Evolutionary conservation across 2,888 invertebrate species (phyloP), one percentile per base, ranked within the genome.

Genomic region (Agrotis clavis): DNA sequence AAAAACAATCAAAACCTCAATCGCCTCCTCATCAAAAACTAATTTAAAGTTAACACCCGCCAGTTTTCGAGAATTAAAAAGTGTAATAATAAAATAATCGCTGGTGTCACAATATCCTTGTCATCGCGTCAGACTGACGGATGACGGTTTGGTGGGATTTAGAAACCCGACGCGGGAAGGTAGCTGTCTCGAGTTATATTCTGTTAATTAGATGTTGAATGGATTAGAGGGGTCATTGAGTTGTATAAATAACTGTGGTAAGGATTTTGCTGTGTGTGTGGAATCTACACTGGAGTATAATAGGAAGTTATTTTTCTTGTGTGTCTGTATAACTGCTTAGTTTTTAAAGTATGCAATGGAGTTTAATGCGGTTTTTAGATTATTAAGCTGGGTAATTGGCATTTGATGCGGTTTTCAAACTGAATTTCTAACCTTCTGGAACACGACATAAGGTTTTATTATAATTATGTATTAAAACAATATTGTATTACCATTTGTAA

Each of bases 61-160:
- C 86, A n/a, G 51, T 64, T 81, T 87, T 73, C 81, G 3, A 79
- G 45, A 71, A 77, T 90, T 89, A 74, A 21, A 81, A 87, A 88
- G 81, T 62, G 51, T 9, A 74, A 77, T 79, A 81, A 79, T 85
- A 82, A 87, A 91, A 92, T 94, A 95, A 95, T 95, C 94, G 93
- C 90, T 92, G 88, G 89, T 91, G 95, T 95, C 95, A 95, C 92
- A 95, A 95, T 94, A 95, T 91, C 87, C 92, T 83, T 91, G 92
- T 93, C 93, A 90, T 88, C 93, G 87, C 84, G 88, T 90, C 88
- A 89, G 90, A 90, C 90, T 93, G 92, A 77, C 77, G 13, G 62
- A 82, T 93, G 92, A 25, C 47, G 50, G 25, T 81, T 41, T 81
- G 76, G 85, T 89, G 88, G 88, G 92, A 93, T 93, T 94, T 92